Evolutionary conservation across 1,140 invertebrate species (phyloP), one percentile per base, ranked within the genome.

Genomic region (Cydia pomonella): DNA sequence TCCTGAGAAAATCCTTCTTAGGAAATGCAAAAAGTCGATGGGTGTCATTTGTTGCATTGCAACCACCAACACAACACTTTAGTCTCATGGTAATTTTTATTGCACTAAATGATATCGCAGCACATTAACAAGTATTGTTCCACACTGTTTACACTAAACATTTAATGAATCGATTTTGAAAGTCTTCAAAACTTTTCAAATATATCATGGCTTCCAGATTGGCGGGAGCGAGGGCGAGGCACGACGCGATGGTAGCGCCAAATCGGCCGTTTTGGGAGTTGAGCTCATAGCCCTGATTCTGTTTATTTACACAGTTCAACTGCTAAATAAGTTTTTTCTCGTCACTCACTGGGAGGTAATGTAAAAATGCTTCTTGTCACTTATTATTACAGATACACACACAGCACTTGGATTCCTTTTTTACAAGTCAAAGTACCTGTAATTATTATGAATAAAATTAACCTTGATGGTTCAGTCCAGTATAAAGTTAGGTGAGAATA

Each of bases 1-100:
- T 71, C 25, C 75, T 74, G 21, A 79, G 44, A n/a, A 73, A 7
- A 77, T 79, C 78, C 50, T 78, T 50, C 64, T 76, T 78, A 6
- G 77, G 77, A 13, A 78, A 38, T 72, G 27, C 38, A 76, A 53
- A 79, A 64, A 79, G 64, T 33, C 72, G 50, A 27, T 77, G 76
- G 9, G 76, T 74, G 3, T 72, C 59, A 73, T 44, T 79, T 50
- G 76, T 77, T 74, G 78, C 41, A 44, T 25, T 74, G 33, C 78
- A 79, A 74, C 74, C 78, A 62, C 71, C 66, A 72, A 76, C 78
- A 77, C 78, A 77, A 53, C 74, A 79, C 41, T 79, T 79, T 9
- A 50, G 18, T 59, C 50, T 59, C 50, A 59, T 59, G 50, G 4
- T 21, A 13, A 53, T 18, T 21, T 10, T 21, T 59, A 59, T 59